Base-by-base conservation (phyloP, 2,888 invertebrate genomes). In the Augochlorella aurata region DNA sequence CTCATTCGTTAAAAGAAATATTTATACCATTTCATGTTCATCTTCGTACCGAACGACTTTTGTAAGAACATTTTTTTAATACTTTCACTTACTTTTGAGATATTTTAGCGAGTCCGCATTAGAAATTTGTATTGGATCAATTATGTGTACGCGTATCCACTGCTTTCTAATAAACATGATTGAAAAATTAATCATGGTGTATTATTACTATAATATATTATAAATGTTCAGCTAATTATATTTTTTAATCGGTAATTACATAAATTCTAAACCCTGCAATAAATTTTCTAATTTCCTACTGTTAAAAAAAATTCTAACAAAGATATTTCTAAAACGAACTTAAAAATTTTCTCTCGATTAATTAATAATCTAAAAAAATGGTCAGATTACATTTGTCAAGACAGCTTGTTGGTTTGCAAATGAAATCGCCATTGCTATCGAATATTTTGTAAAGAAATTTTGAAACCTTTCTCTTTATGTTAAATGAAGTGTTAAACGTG, bases 201-300 rank as follows among this genome's bases (percentile, higher is more conserved):
- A 14, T 54, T 61, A 74, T 79, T 65, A 72, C 73, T 71, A 61
- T 79, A 67, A 50, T n/a, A 73, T 86, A 77, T 82, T 81, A 79
- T 79, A 79, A 77, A 81, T 21, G 71, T 74, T 84, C 72, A 52
- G 71, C 65, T 80, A 82, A 81, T 50, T 63, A 74, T 18, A 52
- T 63, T 4, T 21, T 54, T 63, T 65, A 76, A 50, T 18, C 29
- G 8, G 1, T 38, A 38, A 38, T 38, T 38, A 38, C 5, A 38
- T 38, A 38, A 5, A 5, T 38, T 38, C 38, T 38, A 38, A 38
- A 7, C 29, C 29, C 29, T 29, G 29, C 29, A 2, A 38, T 7
- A 38, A 38, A 18, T 50, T 50, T 4, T 14, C 18, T 50, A 18
- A 10, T 47, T 47, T 47, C 47, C 47, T 10, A 47, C 12, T 47